These are phyloP conservation scores for Pelmatolapia mariae DNA, from an alignment of 2,113 vertebrate genomes.

Conservation along the genomic window DNA sequence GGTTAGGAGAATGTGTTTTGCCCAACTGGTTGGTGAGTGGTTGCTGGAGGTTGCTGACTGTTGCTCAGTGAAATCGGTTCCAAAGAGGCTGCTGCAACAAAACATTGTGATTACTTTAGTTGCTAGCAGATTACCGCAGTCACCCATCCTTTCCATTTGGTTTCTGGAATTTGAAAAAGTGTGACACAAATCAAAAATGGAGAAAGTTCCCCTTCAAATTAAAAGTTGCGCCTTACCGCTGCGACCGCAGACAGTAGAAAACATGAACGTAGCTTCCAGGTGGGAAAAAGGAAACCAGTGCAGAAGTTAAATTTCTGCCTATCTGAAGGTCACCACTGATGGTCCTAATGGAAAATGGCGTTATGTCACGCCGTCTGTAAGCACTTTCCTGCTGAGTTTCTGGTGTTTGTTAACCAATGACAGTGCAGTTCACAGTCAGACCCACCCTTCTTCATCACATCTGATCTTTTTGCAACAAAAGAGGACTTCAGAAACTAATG, in stretches of 20 bases:
- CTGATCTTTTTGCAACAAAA: not conserved
- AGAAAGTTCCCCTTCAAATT: not conserved
- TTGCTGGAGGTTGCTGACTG: not conserved
- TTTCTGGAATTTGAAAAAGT: not conserved
- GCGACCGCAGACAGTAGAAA: not conserved
- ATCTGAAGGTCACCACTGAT: not conserved
- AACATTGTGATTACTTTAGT: not conserved
- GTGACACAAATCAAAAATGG: not conserved
- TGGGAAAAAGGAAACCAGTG: not conserved
- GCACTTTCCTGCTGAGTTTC: not conserved
- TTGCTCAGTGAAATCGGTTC: not conserved
- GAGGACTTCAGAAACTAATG: not conserved
- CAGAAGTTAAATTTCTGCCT: not conserved
- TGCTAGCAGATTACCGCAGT: not conserved
- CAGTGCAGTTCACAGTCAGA: not conserved
- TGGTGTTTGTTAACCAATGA: not conserved
- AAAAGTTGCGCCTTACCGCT: not conserved
- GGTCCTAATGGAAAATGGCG: fast-evolving
- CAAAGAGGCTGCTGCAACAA: not conserved
- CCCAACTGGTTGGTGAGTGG: not conserved
- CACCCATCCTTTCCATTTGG: not conserved
- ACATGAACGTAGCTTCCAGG: not conserved
- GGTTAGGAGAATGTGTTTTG: not conserved
- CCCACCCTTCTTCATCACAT: not conserved
- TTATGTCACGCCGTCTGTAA: fast-evolving